A percentile compares a stretch with the other conserved stretches of the same genome.
phyloP scores from a whole-genome alignment of 2,888 invertebrate genomes.

The Glaucopsyche alexis region DNA sequence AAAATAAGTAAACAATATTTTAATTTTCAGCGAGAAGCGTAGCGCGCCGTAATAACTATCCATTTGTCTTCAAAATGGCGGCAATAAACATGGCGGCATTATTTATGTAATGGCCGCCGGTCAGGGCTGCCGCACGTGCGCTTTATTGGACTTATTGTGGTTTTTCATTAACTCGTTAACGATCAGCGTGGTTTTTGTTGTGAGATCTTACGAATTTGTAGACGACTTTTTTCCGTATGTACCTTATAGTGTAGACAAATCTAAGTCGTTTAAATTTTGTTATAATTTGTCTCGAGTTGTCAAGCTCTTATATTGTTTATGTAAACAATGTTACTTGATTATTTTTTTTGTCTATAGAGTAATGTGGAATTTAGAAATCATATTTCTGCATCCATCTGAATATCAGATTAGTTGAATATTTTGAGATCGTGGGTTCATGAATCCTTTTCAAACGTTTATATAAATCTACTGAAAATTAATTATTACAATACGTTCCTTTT shows the following conservation, averaged over 20 bases:
- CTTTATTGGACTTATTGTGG: slow-evolving; percentile 71
- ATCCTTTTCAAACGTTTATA: too few species aligned
- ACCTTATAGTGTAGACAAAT: not conserved
- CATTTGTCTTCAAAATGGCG: slow-evolving; percentile 80
- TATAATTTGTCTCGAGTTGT: not conserved
- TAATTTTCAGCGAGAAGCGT: slow-evolving; percentile 73
- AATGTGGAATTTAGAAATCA: not conserved
- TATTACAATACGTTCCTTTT: too few species aligned
- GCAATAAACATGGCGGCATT: slow-evolving; percentile 78
- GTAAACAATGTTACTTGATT: not conserved
- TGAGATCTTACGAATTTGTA: not conserved
- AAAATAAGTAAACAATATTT: slow-evolving; percentile 78
- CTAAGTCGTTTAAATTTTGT: not conserved
- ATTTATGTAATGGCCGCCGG: slow-evolving; percentile 77
- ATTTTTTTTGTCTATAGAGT: too few species aligned
- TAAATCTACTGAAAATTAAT: too few species aligned
- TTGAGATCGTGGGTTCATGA: not conserved
- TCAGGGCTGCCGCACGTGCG: slow-evolving; percentile 74
- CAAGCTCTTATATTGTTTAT: not conserved
- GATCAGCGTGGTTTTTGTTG: slow-evolving; percentile 39
- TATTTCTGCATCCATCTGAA: not conserved
- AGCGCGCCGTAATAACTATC: slow-evolving; percentile 77
- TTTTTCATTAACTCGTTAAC: slow-evolving; percentile 70
- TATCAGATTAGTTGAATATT: not conserved
- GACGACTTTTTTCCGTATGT: not conserved